Evolutionary conservation across 2,888 invertebrate genomes (phyloP), one percentile per base, ranked within the genome.

Genomic region (Drosophila acutilabella): DNA sequence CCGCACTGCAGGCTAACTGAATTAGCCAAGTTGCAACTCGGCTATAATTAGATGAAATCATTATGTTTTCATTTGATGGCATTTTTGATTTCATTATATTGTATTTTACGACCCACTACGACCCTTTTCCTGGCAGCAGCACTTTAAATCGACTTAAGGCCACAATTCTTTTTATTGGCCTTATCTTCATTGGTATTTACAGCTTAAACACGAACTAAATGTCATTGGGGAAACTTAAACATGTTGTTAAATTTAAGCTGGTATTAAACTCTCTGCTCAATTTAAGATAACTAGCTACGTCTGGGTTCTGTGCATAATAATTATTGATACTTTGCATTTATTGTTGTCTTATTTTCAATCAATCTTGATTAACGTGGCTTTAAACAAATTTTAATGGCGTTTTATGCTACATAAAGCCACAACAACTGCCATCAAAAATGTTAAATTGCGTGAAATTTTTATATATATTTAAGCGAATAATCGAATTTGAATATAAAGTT

Each of bases 11-110:
- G 68, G 61, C 62, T 79, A 82, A 85, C 74, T 68, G 73, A 85
- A 85, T 88, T 81, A 83, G 78, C 71, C 69, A 60, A 68, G 67
- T 60, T 75, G 62, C 61, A 75, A 47, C 50, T 70, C 64, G n/a
- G 59, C 78, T 80, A 79, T 87, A 88, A 87, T 88, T 87, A 85
- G 76, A 88, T 85, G 78, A 82, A 79, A 79, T 86, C 78, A 80
- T 84, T 86, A 81, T 74, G 78, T 68, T 85, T 87, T 69, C 73
- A 75, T 87, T 84, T 73, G 65, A 78, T 73, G 68, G 47, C 68
- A 71, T 74, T 81, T 78, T 72, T 78, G 74, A 84, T 86, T 86
- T 78, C 68, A 81, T 84, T 84, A 83, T 74, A 71, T 75, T 74
- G 73, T 68, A 83, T 78, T 84, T 83, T 83, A 83, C 58, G 72